Evolutionary conservation across 2,888 invertebrate species (phyloP), one percentile per base, ranked within the genome.

Genomic region (Amphipoea oculea): DNA sequence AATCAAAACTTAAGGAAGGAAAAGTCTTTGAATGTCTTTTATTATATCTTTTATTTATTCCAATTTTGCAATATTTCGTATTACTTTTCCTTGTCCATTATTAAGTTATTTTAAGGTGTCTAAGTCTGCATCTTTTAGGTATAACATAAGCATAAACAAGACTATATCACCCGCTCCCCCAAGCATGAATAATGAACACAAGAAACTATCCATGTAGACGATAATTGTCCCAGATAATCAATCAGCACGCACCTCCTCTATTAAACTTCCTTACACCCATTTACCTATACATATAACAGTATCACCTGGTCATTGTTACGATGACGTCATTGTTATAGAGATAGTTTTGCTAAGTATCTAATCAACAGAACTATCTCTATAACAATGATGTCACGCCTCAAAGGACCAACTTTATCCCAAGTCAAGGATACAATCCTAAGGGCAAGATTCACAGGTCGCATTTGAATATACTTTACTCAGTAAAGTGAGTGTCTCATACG

Each of bases 151-250:
- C 62, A 20, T n/a, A 20, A n/a, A 42, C n/a, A 4, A 11, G 36
- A 12, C 20, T 23, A 4, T 4, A 57, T 63, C 17, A 63, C 17
- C 29, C 23, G 82, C 40, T 69, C 29, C 5, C 7, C 20, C 11
- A 60, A 82, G 76, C 42, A 51, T 51, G 65, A 81, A 51, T 5
- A 45, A 29, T 12, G 0, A 60, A 57, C 20, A 42, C 40, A 63
- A 14, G 75, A 57, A 74, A 82, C 45, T 76, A 66, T 79, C 20
- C 72, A 65, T 36, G 65, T 36, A 60, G 42, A 82, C 14, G 40
- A 51, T 82, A 83, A 66, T 67, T 51, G 60, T 14, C 36, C 66
- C 60, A 76, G 51, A 82, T 71, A 81, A 70, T 71, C 66, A 66
- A 67, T 71, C 60, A 23, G 9, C 45, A 76, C 51, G 60, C 57